phyloP scores from a whole-genome alignment of 2,113 vertebrate species.

The Pholis gunnellus region DNA sequence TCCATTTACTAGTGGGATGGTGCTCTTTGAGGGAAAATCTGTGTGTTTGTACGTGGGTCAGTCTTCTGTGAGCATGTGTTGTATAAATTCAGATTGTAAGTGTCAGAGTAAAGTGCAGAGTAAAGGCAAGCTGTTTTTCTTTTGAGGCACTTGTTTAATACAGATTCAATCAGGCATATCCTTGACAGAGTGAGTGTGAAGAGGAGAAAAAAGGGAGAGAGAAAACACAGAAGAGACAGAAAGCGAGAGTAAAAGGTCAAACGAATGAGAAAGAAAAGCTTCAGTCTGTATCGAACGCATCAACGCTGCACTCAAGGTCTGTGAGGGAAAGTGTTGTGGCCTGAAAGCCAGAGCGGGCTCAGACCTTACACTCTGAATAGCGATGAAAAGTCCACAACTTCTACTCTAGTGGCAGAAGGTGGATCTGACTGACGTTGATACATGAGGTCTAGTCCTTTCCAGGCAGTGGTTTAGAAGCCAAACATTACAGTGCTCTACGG shows the following conservation, averaged over 20 bases:
- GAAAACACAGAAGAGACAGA: background rate
- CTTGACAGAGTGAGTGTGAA: conserved; percentile 39
- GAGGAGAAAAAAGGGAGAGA: conserved; percentile 12
- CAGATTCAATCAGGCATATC: conserved; percentile 64
- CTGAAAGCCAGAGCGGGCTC: background rate
- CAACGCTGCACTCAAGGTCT: background rate
- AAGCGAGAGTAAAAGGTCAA: conserved; percentile 10
- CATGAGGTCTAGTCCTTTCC: background rate
- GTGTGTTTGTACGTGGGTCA: conserved; percentile 23
- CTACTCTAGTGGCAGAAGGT: background rate
- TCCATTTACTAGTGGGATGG: conserved; percentile 55
- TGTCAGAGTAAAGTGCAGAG: conserved; percentile 4
- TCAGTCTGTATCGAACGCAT: background rate
- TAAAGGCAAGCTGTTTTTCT: conserved; percentile 21
- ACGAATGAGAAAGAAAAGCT: conserved; percentile 7
- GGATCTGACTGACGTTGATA: conserved; percentile 13
- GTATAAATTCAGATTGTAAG: conserved; percentile 43
- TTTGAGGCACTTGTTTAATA: conserved; percentile 64
- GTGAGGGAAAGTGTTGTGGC: background rate
- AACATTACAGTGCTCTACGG: background rate
- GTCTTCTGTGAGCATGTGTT: conserved; percentile 20
- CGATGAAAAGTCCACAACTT: conserved; percentile 8
- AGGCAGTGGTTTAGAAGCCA: background rate
- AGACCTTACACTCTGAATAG: background rate
- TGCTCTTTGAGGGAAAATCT: conserved; percentile 22